Evolutionary conservation across 2,113 vertebrate genomes (phyloP).

Genomic region (Oxygymnocypris stewartii): DNA sequence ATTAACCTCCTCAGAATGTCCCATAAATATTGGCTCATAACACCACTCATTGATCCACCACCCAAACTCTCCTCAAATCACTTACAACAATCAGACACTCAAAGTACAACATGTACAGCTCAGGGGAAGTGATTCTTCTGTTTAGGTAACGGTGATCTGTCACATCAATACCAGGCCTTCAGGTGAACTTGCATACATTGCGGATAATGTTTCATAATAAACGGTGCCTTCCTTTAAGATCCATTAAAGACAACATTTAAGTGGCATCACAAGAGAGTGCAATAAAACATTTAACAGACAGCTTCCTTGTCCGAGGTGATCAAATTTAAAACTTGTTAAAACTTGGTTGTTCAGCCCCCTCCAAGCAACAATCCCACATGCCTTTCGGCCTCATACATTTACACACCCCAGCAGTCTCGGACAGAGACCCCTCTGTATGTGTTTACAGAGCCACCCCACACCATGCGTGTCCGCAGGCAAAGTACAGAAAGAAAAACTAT

Average conservation of each 20-base stretch:
- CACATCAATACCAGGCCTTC: conserved; percentile 32
- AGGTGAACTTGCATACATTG: conserved; percentile 36
- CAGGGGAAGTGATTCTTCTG: conserved; percentile 29
- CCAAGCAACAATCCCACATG: neutral
- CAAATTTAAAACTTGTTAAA: conserved; percentile 11
- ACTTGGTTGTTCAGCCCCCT: neutral
- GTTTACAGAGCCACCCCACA: conserved; percentile 32
- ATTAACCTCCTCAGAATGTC: conserved; percentile 64
- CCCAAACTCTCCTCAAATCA: conserved; percentile 13
- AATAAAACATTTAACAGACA: conserved; percentile 8
- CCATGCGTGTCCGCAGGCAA: conserved; percentile 49
- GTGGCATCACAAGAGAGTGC: conserved; percentile 32
- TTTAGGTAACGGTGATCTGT: conserved; percentile 41
- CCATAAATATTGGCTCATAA: conserved; percentile 67
- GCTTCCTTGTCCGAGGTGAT: neutral
- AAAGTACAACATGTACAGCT: conserved; percentile 27
- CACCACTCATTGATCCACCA: conserved; percentile 44
- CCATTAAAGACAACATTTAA: conserved; percentile 29
- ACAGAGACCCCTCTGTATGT: conserved; percentile 49
- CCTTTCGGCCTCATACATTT: neutral
- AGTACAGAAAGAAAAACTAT: conserved; percentile 52
- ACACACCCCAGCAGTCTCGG: conserved; percentile 8
- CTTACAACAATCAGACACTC: conserved; percentile 38
- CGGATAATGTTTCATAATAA: conserved; percentile 19
- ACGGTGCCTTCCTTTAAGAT: neutral